phyloP scores from a whole-genome alignment of 2,797 vertebrate species.

The Mergus octosetaceus region DNA sequence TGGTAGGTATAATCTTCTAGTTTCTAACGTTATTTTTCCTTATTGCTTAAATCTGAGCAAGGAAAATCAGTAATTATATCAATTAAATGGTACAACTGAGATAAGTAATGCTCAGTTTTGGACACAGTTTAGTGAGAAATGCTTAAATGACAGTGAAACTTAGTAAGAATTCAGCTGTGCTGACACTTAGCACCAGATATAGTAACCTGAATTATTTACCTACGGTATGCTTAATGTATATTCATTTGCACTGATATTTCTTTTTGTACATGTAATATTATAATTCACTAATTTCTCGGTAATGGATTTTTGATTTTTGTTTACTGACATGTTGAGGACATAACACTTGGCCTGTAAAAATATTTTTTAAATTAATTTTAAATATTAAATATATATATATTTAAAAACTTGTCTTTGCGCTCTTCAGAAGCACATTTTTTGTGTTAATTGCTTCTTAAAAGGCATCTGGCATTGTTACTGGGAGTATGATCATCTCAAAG shows the following conservation, averaged over 20 bases:
- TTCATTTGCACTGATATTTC: not conserved
- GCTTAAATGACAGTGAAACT: not conserved
- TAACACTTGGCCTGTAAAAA: not conserved
- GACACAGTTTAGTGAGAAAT: not conserved
- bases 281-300: not conserved
- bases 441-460: slow-evolving; percentile 64
- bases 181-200: not conserved
- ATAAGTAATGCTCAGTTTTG: not conserved
- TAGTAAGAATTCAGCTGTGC: not conserved
- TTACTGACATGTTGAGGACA: not conserved
- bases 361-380: not conserved
- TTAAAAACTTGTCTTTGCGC: not conserved
- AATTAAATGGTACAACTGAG: not conserved
- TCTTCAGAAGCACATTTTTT: slow-evolving; percentile 34
- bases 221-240: not conserved
- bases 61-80: not conserved
- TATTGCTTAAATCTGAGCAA: not conserved
- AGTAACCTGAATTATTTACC: not conserved
- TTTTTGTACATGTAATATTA: not conserved
- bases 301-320: not conserved
- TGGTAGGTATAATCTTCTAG: slow-evolving; percentile 77
- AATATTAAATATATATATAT: not conserved
- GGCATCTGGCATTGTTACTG: slow-evolving; percentile 93
- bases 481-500: slow-evolving; percentile 83
- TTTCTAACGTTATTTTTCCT: not conserved